Conservation (phyloP, 2,888 invertebrate genomes). For the Atrina japonica region DNA sequence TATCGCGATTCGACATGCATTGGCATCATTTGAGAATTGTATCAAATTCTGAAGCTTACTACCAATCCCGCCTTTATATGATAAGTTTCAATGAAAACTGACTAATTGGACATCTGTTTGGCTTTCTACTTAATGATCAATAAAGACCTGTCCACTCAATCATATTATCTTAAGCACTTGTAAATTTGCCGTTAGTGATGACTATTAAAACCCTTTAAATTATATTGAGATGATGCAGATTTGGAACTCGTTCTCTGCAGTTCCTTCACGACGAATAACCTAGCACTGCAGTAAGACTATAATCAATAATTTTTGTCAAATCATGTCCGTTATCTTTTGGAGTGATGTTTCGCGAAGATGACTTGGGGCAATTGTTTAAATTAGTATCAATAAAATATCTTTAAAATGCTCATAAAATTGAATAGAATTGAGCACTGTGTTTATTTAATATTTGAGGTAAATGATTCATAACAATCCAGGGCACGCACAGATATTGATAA, state of each 20-base stretch:
- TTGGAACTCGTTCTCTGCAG: constrained; percentile 1
- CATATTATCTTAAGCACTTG: constrained; percentile 59
- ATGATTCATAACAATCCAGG: no score
- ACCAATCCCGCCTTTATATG: constrained; percentile 57
- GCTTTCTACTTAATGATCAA: constrained; percentile 59
- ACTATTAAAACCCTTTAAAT: constrained; percentile 68
- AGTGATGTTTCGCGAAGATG: no score
- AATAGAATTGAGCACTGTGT: no score
- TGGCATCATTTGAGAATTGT: constrained; percentile 17
- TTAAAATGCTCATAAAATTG: no score
- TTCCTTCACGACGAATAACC: no score
- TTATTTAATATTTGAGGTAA: no score
- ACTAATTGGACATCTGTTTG: constrained; percentile 64
- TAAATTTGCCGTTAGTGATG: constrained; percentile 59
- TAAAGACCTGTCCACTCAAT: constrained; percentile 64
- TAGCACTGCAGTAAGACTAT: no score
- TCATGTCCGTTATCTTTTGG: no score
- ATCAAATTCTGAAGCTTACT: constrained; percentile 22
- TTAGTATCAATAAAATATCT: no score
- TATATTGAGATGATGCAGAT: constrained; percentile 54
- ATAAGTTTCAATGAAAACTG: constrained; percentile 57
- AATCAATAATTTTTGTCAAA: no score
- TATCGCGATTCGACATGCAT: constrained; percentile 19
- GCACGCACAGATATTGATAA: no score
- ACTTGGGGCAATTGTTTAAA: no score